Conservation (phyloP, 2,888 invertebrate genomes). For the Habrosyne pyritoides region DNA sequence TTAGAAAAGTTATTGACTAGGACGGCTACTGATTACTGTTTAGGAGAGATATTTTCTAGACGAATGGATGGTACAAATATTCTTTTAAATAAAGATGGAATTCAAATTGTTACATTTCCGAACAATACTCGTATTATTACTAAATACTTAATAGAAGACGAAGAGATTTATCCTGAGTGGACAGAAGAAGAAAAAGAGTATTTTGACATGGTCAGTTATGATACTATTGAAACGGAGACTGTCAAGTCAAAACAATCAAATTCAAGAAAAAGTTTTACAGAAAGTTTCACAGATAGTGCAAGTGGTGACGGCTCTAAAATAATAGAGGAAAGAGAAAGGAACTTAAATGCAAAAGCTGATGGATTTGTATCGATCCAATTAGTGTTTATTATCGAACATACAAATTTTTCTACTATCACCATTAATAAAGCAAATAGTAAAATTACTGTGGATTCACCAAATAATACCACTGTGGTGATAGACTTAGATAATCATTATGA, state of each 20-base stretch:
- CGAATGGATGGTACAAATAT: slow-evolving; percentile 71
- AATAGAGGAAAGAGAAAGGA: slow-evolving; percentile 40
- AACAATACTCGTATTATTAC: slow-evolving; percentile 71
- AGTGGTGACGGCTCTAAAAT: slow-evolving; percentile 45
- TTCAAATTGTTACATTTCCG: slow-evolving; percentile 65
- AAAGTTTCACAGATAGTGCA: slow-evolving; percentile 20
- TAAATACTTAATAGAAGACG: slow-evolving; percentile 55
- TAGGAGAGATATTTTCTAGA: slow-evolving; percentile 70
- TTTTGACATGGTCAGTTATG: slow-evolving; percentile 47
- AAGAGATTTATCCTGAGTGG: slow-evolving; percentile 72
- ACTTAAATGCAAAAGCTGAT: slow-evolving; percentile 45
- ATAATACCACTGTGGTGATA: slow-evolving; percentile 52
- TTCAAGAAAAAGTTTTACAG: slow-evolving; percentile 51
- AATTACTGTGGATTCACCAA: slow-evolving; percentile 65
- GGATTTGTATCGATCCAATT: slow-evolving; percentile 67
- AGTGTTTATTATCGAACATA: slow-evolving; percentile 72
- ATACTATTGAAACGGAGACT: slow-evolving; percentile 38
- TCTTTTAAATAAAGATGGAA: slow-evolving; percentile 69
- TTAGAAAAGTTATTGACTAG: slow-evolving; percentile 64
- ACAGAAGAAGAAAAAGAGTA: slow-evolving; percentile 62
- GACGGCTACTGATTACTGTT: slow-evolving; percentile 70
- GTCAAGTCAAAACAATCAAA: slow-evolving; percentile 44
- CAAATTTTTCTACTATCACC: slow-evolving; percentile 78
- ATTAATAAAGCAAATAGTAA: slow-evolving; percentile 62
- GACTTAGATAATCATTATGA: slow-evolving; percentile 55